Evolutionary conservation across 2,797 vertebrate genomes (phyloP), one percentile per base, ranked within the genome.

Genomic region (Tympanoctomys barrerae): DNA sequence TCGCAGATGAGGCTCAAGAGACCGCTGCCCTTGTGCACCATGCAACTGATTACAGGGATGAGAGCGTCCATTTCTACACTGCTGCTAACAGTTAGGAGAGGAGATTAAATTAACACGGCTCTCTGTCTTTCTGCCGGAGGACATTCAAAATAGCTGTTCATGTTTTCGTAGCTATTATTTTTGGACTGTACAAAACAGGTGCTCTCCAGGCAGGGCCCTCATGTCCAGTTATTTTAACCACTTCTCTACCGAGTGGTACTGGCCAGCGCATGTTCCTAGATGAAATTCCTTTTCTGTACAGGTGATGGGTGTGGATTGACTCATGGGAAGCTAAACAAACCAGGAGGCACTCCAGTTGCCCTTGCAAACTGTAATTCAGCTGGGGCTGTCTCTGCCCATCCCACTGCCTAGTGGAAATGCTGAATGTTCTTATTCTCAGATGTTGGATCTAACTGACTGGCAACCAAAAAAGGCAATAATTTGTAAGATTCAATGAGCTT

Each of bases 21-120:
- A 99, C 99, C 79, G 98, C 98, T 99, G 99, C 98, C 99, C 99
- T 99, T 97, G 98, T 99, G 99, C 99, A 99, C 90, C 98, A 98
- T 97, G 97, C 97, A 98, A 99, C 98, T 99, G 99, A 99, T 99
- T 99, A 99, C 99, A 99, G 99, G 99, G 99, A 99, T 99, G 98
- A 99, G 98, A 99, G 99, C 99, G 98, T 98, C 99, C 99, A 98
- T 99, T 98, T 99, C 99, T 97, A 96, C 96, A 97, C 98, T 97
- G 98, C 98, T 98, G 98, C 98, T 99, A 98, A 97, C 98, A 97
- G 98, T 98, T 98, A 97, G 98, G 98, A 97, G 98, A 98, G 98
- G 98, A 99, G 98, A 99, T 99, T 99, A 99, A 99, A 99, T 99
- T 99, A 99, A 99, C 75, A 96, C 98, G 97, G 97, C 98, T 97